Conservation (phyloP, 2,113 vertebrate species). For the Zapornia atra region DNA sequence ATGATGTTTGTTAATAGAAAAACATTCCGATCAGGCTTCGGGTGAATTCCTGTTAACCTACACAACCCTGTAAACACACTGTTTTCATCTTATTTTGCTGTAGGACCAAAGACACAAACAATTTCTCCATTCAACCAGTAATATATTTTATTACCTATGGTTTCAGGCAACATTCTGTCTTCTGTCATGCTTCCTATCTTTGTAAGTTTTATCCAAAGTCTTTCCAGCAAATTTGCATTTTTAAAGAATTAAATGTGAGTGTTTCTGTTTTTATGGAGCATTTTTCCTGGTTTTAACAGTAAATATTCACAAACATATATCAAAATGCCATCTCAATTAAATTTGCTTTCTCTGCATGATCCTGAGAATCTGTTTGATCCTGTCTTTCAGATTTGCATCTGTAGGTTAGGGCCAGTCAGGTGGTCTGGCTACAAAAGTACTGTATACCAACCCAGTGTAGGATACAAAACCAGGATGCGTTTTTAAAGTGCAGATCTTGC, state of each 20-base stretch:
- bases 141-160: slow-evolving; percentile 1
- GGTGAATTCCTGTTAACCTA: neutral
- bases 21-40: neutral
- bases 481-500: neutral
- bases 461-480: neutral
- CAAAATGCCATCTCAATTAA: neutral
- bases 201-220: neutral
- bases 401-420: neutral
- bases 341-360: neutral
- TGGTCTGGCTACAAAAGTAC: neutral
- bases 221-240: neutral
- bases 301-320: neutral
- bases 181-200: slow-evolving; percentile 2
- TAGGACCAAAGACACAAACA: neutral
- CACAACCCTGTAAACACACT: neutral
- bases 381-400: neutral
- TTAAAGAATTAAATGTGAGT: neutral
- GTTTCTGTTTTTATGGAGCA: neutral
- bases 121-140: slow-evolving; percentile 1
- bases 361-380: neutral
- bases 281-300: neutral
- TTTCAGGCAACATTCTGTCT: neutral
- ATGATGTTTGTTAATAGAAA: neutral
- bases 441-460: neutral
- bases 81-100: slow-evolving; percentile 1